Percentiles rank a stretch among this genome's conserved stretches.
These are phyloP conservation scores for Papilio aristodemus DNA, from an alignment of 1,140 invertebrate genomes.

Conservation along the genomic window DNA sequence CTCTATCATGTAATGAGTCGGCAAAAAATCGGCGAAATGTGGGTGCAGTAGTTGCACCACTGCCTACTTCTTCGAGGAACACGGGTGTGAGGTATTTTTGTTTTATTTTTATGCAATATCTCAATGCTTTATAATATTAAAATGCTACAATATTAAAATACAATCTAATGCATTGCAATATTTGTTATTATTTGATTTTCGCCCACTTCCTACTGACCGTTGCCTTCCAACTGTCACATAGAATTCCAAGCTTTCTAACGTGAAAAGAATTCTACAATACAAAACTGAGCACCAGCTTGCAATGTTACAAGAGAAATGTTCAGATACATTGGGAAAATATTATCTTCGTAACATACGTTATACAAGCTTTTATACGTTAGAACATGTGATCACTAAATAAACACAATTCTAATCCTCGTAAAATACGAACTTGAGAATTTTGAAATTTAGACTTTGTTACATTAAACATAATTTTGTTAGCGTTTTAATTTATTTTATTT, in stretches of 20 bases:
- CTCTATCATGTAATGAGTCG: too few species aligned
- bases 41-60: too few species aligned
- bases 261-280: constrained; percentile 2
- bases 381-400: neutral
- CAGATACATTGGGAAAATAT: neutral
- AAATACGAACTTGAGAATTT: neutral
- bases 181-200: neutral
- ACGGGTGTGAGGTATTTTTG: too few species aligned
- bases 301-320: neutral
- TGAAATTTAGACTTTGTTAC: too few species aligned
- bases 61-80: too few species aligned
- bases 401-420: neutral
- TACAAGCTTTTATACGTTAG: neutral
- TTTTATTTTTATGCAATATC: neutral
- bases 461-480: too few species aligned
- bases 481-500: too few species aligned
- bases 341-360: neutral
- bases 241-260: neutral
- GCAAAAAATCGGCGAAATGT: too few species aligned
- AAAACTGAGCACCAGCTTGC: neutral
- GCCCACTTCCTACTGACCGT: neutral
- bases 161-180: neutral
- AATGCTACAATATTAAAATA: neutral
- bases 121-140: neutral
- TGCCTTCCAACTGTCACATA: constrained; percentile 14